phyloP scores from a whole-genome alignment of 1,140 invertebrate genomes.

The Aphelinus atriplicis region DNA sequence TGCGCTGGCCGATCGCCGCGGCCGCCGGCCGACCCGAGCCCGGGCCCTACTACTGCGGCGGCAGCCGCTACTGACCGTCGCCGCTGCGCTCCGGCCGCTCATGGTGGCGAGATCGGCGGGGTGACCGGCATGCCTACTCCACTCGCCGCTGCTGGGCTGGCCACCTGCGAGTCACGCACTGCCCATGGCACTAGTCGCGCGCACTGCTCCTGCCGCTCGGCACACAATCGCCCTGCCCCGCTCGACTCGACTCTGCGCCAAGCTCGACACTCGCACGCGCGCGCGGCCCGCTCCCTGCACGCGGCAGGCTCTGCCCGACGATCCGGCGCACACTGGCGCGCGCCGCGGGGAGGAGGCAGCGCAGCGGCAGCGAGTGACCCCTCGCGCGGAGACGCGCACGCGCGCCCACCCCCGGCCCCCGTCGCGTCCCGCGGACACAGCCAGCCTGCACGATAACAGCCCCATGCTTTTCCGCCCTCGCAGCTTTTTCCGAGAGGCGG shows the following conservation, averaged over 20 bases:
- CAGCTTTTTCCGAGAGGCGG: background rate
- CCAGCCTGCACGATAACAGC: background rate
- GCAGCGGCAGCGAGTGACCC: no score
- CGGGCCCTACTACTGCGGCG: background rate
- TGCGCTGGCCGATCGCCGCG: no score
- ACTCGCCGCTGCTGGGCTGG: background rate
- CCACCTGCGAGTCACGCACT: no score
- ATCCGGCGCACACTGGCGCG: conserved; percentile 52
- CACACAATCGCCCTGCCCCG: background rate
- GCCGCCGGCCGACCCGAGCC: background rate
- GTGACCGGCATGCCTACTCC: conserved; percentile 29
- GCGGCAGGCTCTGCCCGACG: conserved; percentile 35
- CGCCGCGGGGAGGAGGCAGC: background rate
- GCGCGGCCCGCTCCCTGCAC: background rate
- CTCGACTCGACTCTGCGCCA: no score
- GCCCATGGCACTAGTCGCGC: background rate
- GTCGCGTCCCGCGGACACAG: background rate
- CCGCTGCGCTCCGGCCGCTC: background rate
- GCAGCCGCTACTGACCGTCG: background rate
- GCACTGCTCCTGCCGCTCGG: background rate
- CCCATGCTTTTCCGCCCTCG: background rate
- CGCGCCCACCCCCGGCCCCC: background rate
- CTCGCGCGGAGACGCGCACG: conserved; percentile 45
- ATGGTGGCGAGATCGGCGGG: conserved; percentile 16
- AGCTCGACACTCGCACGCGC: conserved; percentile 3